phyloP scores from a whole-genome alignment of 2,888 invertebrate species.

The Epistrophella euchroma region DNA sequence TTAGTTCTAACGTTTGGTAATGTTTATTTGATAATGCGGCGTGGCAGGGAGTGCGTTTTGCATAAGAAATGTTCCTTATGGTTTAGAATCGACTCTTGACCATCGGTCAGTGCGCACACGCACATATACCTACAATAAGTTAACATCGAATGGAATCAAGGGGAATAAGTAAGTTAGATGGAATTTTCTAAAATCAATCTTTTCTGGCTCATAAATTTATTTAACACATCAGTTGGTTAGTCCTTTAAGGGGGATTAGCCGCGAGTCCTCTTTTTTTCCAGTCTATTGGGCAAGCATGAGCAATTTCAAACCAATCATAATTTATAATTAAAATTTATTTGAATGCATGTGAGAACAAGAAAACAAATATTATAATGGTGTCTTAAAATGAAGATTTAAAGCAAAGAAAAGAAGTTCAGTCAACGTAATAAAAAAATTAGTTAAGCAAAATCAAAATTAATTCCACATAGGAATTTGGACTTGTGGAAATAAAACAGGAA shows the following conservation, averaged over 20 bases:
- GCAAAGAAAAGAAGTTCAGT: no score
- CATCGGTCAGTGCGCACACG: constrained; percentile 80
- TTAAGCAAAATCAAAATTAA: no score
- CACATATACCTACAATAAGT: neutral
- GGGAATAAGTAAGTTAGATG: constrained; percentile 20
- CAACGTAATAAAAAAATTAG: no score
- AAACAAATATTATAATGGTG: neutral
- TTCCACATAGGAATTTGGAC: no score
- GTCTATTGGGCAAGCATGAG: neutral
- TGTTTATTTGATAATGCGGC: constrained; percentile 74
- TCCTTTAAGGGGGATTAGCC: neutral
- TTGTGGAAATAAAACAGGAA: no score
- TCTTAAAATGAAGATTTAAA: neutral
- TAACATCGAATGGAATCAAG: constrained; percentile 30
- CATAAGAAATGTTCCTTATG: constrained; percentile 23
- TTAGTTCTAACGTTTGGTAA: constrained; percentile 64
- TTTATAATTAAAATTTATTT: constrained; percentile 1
- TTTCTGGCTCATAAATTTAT: constrained; percentile 68
- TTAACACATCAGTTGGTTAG: constrained; percentile 66
- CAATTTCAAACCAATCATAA: neutral
- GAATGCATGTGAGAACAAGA: neutral
- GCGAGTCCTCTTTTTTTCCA: neutral
- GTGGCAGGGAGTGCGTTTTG: constrained; percentile 44
- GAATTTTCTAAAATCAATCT: constrained; percentile 29
- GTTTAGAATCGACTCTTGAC: constrained; percentile 81